These are phyloP conservation scores for Sphaeramia orbicularis DNA, from an alignment of 2,797 vertebrate genomes.

Conservation along the genomic window DNA sequence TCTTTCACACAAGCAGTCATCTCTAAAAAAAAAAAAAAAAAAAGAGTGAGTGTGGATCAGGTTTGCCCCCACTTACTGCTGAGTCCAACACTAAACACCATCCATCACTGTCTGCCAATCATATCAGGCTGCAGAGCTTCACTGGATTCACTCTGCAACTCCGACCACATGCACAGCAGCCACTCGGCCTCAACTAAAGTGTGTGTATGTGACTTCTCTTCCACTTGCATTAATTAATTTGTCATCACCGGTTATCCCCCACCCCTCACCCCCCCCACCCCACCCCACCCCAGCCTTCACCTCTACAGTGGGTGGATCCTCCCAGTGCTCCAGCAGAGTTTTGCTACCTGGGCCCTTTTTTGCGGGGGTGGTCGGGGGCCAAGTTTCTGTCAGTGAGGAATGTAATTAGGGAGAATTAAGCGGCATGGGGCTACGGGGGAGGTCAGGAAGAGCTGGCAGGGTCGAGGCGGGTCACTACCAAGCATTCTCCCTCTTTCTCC, in stretches of 20 bases:
- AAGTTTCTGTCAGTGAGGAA: constrained; percentile 95
- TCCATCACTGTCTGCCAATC: constrained; percentile 72
- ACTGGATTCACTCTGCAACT: constrained; percentile 46
- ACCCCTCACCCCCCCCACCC: neutral
- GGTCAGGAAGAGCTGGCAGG: constrained; percentile 90
- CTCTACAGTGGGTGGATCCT: constrained; percentile 64
- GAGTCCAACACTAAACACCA: constrained; percentile 64
- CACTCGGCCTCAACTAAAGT: constrained; percentile 32
- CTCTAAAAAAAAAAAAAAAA: no score
- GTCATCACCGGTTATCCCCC: constrained; percentile 74
- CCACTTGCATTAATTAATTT: constrained; percentile 79
- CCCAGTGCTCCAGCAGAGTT: constrained; percentile 39
- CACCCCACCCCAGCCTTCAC: constrained; percentile 33
- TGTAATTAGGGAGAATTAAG: constrained; percentile 98
- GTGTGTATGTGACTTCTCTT: constrained; percentile 46
- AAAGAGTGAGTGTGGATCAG: constrained; percentile 50
- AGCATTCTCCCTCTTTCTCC: constrained; percentile 78
- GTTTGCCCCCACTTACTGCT: constrained; percentile 59
- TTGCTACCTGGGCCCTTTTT: constrained; percentile 71
- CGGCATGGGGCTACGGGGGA: constrained; percentile 86
- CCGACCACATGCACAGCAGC: constrained; percentile 54
- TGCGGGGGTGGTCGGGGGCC: constrained; percentile 83
- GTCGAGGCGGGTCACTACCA: constrained; percentile 86
- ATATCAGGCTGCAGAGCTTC: constrained; percentile 62
- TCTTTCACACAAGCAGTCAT: constrained; percentile 5